Evolutionary conservation across 2,888 invertebrate genomes (phyloP).

Genomic region (Eulithis testata): DNA sequence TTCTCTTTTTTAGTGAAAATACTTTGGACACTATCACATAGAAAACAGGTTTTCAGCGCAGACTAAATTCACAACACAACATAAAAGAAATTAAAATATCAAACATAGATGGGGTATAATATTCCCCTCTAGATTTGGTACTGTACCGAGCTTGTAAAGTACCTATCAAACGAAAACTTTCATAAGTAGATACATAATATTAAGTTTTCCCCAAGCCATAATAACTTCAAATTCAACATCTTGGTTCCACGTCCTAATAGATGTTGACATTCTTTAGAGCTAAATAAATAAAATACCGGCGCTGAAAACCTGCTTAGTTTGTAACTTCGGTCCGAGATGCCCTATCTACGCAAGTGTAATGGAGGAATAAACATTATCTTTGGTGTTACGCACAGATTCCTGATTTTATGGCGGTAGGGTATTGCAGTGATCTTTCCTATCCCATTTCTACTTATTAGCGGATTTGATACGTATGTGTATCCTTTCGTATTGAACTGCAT

Average conservation of each 20-base stretch:
- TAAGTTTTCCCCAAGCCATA: no score
- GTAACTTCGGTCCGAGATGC: background rate
- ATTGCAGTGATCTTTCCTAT: background rate
- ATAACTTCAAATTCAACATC: no score
- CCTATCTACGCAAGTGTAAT: slow-evolving; percentile 8
- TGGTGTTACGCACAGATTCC: slow-evolving; percentile 16
- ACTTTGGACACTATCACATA: background rate
- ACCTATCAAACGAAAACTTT: no score
- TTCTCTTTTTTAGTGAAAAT: slow-evolving; percentile 18
- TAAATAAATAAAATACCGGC: background rate
- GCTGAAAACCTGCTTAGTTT: background rate
- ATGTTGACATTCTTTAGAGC: background rate
- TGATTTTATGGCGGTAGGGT: slow-evolving; percentile 16
- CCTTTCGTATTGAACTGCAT: no score
- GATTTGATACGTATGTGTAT: background rate
- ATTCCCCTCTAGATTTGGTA: no score
- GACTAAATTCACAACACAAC: background rate
- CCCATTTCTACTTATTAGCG: background rate
- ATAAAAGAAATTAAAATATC: no score
- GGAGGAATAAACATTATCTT: slow-evolving; percentile 25
- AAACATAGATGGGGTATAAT: no score
- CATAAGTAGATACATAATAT: no score
- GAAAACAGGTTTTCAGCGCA: slow-evolving; percentile 5
- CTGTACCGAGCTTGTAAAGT: no score
- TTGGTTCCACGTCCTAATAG: no score